Conservation (phyloP, 2,113 vertebrate genomes). For the Formicarius rufipectus region DNA sequence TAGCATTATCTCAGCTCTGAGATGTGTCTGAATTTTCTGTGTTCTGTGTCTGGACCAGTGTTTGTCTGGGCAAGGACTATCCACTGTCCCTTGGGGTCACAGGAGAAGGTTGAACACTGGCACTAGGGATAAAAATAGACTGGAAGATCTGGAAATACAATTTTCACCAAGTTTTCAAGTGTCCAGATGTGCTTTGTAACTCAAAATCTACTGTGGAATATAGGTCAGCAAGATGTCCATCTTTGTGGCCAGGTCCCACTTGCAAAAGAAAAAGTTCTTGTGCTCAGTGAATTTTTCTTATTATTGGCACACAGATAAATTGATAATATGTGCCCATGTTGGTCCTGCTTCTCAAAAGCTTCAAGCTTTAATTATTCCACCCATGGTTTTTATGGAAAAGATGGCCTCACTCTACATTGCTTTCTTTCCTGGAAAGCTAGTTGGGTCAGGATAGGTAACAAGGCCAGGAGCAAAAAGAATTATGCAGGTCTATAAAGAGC, state of each 20-base stretch:
- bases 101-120: background rate
- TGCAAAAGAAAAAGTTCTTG: background rate
- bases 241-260: accelerated
- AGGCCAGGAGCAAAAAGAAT: background rate
- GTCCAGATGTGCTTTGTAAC: background rate
- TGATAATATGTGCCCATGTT: background rate
- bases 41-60: background rate
- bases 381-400: background rate
- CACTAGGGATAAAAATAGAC: background rate
- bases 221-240: background rate
- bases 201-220: background rate
- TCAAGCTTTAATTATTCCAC: background rate
- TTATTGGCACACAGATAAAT: background rate
- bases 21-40: background rate
- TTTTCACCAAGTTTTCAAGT: background rate
- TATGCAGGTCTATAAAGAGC: background rate
- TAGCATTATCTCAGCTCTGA: background rate
- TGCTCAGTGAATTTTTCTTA: background rate
- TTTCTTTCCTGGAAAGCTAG: background rate
- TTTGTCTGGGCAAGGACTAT: background rate
- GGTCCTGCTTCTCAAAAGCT: background rate
- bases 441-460: background rate
- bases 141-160: background rate
- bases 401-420: background rate
- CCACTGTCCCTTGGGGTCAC: background rate